A percentile compares a stretch with the other conserved stretches of the same genome.
Conservation (phyloP, 2,888 invertebrate genomes). For the Drosophila borealis region DNA sequence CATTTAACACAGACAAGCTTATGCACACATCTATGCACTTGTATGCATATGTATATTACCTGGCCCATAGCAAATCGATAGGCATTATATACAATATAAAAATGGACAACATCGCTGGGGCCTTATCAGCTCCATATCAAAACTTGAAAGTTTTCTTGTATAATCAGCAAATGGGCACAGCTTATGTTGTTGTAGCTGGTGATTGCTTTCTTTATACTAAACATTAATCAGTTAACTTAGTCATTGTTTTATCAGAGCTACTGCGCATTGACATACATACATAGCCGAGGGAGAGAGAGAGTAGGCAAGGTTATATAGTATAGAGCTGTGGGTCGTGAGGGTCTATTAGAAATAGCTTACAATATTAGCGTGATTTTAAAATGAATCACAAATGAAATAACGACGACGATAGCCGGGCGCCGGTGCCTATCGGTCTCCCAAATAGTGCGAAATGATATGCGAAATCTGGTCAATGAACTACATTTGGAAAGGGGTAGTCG, state of each 20-base stretch:
- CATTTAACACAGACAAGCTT: slow-evolving; percentile 5
- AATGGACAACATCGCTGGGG: slow-evolving; percentile 5
- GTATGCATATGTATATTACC: slow-evolving; percentile 4
- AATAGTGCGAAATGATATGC: no score
- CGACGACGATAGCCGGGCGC: no score
- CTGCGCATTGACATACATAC: slow-evolving; percentile 38
- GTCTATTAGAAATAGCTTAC: background rate
- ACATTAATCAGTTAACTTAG: slow-evolving; percentile 5
- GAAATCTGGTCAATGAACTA: no score
- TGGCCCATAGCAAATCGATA: slow-evolving; percentile 26
- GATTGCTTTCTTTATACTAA: slow-evolving; percentile 9
- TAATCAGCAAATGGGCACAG: slow-evolving; percentile 7
- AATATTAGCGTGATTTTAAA: no score
- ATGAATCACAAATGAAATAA: no score
- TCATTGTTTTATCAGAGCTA: background rate
- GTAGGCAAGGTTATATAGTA: slow-evolving; percentile 6
- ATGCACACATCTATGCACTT: background rate
- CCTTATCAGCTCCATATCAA: slow-evolving; percentile 19
- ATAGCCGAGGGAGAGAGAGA: no score
- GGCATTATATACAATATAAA: background rate
- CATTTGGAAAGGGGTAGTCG: no score
- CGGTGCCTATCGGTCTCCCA: no score
- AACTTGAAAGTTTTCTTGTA: slow-evolving; percentile 5
- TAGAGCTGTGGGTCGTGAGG: slow-evolving; percentile 8
- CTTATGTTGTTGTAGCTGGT: background rate